phyloP scores from a whole-genome alignment of 2,113 vertebrate genomes.

The Paracanthobrama guichenoti region DNA sequence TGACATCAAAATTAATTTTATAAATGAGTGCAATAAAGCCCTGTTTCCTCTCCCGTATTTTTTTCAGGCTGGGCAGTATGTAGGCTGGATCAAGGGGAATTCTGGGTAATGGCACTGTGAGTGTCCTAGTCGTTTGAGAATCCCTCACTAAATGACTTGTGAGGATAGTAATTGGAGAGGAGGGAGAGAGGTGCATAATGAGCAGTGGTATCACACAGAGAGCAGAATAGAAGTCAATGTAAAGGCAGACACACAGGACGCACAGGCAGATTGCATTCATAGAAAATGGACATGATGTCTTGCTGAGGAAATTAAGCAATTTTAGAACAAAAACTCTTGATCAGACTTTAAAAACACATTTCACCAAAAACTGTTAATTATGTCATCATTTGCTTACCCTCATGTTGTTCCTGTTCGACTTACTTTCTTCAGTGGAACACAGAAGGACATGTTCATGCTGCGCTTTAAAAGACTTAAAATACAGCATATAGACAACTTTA shows the following conservation, averaged over 20 bases:
- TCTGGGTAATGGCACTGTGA: slow-evolving; percentile 27
- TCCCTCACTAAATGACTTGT: slow-evolving; percentile 39
- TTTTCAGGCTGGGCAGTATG: neutral
- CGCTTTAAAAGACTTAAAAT: neutral
- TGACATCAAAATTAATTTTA: neutral
- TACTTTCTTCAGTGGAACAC: neutral
- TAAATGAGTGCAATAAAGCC: neutral
- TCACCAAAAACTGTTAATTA: neutral
- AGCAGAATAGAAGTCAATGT: slow-evolving; percentile 33
- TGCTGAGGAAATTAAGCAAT: neutral
- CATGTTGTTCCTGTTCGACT: neutral
- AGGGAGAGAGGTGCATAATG: slow-evolving; percentile 19
- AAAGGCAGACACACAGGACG: slow-evolving; percentile 40
- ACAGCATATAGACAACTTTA: neutral
- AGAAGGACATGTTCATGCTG: neutral
- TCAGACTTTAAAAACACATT: neutral
- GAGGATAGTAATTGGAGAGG: slow-evolving; percentile 49
- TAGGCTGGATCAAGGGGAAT: neutral
- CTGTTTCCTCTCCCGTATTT: neutral
- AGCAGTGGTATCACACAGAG: slow-evolving; percentile 33
- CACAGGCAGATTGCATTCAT: slow-evolving; percentile 18
- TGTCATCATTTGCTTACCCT: neutral
- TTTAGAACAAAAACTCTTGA: neutral
- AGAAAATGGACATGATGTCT: neutral
- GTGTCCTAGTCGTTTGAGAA: slow-evolving; percentile 34